Conservation (phyloP, 1,140 invertebrate species). For the Lepidostoma basale region DNA sequence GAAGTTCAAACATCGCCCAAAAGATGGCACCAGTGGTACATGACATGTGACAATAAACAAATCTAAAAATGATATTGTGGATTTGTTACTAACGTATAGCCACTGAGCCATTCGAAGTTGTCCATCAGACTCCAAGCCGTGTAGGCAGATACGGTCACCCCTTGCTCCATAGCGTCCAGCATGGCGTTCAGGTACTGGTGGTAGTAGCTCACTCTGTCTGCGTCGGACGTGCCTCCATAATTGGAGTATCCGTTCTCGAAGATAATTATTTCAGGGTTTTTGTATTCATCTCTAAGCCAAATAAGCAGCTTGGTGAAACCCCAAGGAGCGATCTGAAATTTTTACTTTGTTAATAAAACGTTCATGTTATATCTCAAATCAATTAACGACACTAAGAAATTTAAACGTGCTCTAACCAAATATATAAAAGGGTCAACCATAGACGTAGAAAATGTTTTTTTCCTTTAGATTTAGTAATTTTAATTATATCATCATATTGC, state of each 20-base stretch:
- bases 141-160: conserved; percentile 71
- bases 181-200: conserved; percentile 67
- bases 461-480: too few species aligned
- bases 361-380: neutral
- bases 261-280: conserved; percentile 65
- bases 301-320: conserved; percentile 67
- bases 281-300: conserved; percentile 67
- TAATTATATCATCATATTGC: too few species aligned
- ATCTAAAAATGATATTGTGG: neutral
- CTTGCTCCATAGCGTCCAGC: conserved; percentile 66
- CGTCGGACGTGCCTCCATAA: conserved; percentile 50
- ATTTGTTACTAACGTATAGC: conserved; percentile 57
- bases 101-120: conserved; percentile 73
- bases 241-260: conserved; percentile 69
- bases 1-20: too few species aligned
- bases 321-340: conserved; percentile 61
- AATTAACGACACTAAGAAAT: too few species aligned
- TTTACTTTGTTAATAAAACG: too few species aligned
- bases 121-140: conserved; percentile 76
- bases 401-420: too few species aligned
- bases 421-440: neutral
- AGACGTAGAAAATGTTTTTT: neutral
- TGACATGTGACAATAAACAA: neutral
- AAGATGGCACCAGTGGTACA: too few species aligned
- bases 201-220: conserved; percentile 54